phyloP scores from a whole-genome alignment of 2,797 vertebrate genomes.

The Poecile montanus region DNA sequence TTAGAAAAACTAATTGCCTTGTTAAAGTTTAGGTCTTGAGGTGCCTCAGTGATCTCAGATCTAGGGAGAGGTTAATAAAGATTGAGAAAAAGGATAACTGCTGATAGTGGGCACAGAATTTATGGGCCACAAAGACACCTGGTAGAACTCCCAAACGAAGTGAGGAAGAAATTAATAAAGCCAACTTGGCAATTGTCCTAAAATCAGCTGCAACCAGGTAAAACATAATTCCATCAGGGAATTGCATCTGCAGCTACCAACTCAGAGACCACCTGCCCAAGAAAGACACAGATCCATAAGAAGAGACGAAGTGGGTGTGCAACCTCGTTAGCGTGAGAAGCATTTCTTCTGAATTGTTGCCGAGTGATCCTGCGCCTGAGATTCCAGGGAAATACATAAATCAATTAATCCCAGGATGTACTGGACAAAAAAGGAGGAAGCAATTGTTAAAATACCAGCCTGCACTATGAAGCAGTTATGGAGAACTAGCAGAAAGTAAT shows the following conservation, averaged over 20 bases:
- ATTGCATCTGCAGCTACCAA: neutral
- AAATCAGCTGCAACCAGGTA: neutral
- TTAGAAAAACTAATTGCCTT: neutral
- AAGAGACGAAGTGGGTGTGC: neutral
- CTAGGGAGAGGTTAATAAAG: neutral
- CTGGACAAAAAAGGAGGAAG: neutral
- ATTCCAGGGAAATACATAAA: neutral
- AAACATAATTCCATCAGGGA: neutral
- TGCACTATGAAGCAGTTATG: neutral
- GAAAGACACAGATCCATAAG: neutral
- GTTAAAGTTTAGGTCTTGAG: neutral
- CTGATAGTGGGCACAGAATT: neutral
- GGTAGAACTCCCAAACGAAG: neutral
- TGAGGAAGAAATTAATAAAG: neutral
- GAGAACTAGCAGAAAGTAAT: neutral
- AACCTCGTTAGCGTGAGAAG: neutral
- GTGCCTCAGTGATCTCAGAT: neutral
- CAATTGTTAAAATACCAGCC: neutral
- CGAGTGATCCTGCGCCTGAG: neutral
- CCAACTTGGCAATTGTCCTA: neutral
- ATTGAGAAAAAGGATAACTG: neutral
- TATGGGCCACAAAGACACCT: neutral
- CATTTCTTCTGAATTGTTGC: neutral
- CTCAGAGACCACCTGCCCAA: neutral
- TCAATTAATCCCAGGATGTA: neutral